Base-by-base conservation (phyloP, 2,113 vertebrate genomes). In the Prolemur simus region DNA sequence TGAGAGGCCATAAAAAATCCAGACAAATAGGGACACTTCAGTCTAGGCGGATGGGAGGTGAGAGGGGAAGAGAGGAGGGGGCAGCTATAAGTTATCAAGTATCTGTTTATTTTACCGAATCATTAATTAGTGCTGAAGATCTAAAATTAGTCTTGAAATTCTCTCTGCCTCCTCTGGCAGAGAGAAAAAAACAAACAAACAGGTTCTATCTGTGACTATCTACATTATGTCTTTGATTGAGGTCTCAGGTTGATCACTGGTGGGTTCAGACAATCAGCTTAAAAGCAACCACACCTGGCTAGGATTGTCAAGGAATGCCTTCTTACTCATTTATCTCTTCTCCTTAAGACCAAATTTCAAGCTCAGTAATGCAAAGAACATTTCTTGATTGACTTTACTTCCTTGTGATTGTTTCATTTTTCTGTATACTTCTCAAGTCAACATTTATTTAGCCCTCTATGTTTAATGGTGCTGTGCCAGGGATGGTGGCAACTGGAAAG, bases 91-190 rank as follows among this genome's bases (percentile, higher is more conserved):
- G 8, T 56, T 60, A 60, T 49, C 39, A 73, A 80, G 7, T 6
- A 66, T 77, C 25, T 49, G 18, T 47, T 93, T 80, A 60, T 92
- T 89, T 93, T 54, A 69, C 17, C 18, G 39, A 81, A 45, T 94
- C 37, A 93, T 66, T 77, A 42, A 58, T 74, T 82, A 42, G 58
- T 58, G 56, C 80, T 68, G 3, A 95, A 97, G 91, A 74, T 66
- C 18, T 56, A 29, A 54, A 78, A 74, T 83, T 58, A 21, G 6
- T 90, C 54, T 91, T 86, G 21, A 96, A 88, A 39, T 83, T 82
- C 15, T 92, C 69, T 52, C 39, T 74, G 4, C 42, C 45, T 64
- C 17, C n/a, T 60, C 7, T 39, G 14, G 8, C 60, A 82, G 58
- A 81, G 27, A 77, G 34, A 81, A 56, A 3, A 49, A 76, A 3